Conservation (phyloP, 2,113 vertebrate species). For the Leptodactylus fuscus region DNA sequence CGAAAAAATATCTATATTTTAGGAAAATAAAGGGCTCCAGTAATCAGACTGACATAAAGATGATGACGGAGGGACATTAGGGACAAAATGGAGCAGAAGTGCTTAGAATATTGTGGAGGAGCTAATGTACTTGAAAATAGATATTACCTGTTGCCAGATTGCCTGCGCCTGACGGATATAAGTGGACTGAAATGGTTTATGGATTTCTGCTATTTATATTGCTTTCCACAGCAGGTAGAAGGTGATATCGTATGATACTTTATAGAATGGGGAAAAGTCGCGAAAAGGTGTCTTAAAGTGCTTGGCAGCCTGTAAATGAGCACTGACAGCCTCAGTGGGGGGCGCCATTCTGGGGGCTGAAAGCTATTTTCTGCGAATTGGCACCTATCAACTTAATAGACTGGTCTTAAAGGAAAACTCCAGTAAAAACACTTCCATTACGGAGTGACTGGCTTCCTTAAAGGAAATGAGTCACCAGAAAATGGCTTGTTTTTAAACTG, state of each 20-base stretch:
- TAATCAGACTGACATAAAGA: constrained; percentile 21
- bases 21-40: constrained; percentile 13
- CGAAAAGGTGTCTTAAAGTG: not conserved
- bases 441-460: no score
- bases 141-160: constrained; percentile 20
- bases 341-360: not conserved
- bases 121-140: constrained; percentile 38
- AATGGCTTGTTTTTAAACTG: no score
- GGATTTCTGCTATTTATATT: constrained; percentile 49
- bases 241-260: constrained; percentile 3
- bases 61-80: constrained; percentile 17
- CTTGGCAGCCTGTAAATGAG: not conserved
- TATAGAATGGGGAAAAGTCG: constrained; percentile 1
- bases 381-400: not conserved
- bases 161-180: constrained; percentile 25
- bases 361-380: not conserved
- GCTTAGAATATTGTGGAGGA: not conserved
- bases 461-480: no score
- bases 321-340: not conserved
- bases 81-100: constrained; percentile 26
- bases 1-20: not conserved
- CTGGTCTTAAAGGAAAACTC: not conserved
- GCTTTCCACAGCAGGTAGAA: constrained; percentile 16
- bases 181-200: constrained; percentile 35
- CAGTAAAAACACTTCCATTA: not conserved